Conservation (phyloP, 2,888 invertebrate genomes). For the Eretmocerus hayati region DNA sequence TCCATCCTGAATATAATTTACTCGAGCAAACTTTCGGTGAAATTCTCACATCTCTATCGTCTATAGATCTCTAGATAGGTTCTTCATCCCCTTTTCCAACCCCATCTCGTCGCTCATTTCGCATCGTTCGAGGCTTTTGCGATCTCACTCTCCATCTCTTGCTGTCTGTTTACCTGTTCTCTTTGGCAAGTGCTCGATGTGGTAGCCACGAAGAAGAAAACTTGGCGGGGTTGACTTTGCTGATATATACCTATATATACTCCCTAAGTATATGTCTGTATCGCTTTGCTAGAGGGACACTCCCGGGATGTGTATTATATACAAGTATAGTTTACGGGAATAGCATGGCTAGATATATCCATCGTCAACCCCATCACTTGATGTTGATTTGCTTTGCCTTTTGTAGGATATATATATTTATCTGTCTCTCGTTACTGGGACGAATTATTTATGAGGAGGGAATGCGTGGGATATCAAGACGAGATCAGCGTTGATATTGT, state of each 20-base stretch:
- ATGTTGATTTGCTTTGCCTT: too few relatives aligned
- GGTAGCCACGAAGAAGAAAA: not conserved
- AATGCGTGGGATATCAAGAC: too few relatives aligned
- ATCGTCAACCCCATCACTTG: too few relatives aligned
- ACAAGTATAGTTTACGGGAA: too few relatives aligned
- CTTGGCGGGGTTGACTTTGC: not conserved
- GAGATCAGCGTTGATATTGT: too few relatives aligned
- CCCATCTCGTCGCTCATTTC: conserved; percentile 2
- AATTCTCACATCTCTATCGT: conserved; percentile 5
- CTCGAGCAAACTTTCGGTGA: conserved; percentile 45
- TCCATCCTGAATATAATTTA: conserved; percentile 46
- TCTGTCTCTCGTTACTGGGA: too few relatives aligned
- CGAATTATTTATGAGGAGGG: too few relatives aligned
- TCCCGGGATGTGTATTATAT: too few relatives aligned
- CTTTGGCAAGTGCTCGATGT: not conserved
- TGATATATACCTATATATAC: not conserved
- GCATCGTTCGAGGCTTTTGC: not conserved
- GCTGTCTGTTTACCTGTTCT: conserved; percentile 25
- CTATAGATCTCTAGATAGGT: too few relatives aligned
- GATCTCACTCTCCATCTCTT: conserved; percentile 8
- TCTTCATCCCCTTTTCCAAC: conserved; percentile 2
- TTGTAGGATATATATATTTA: too few relatives aligned
- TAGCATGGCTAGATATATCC: too few relatives aligned
- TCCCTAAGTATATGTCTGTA: not conserved
- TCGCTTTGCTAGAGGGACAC: too few relatives aligned